A percentile compares a stretch with the other conserved stretches of the same genome.
Evolutionary conservation across 2,888 invertebrate genomes (phyloP).

Genomic region (Drosophila mulleri): DNA sequence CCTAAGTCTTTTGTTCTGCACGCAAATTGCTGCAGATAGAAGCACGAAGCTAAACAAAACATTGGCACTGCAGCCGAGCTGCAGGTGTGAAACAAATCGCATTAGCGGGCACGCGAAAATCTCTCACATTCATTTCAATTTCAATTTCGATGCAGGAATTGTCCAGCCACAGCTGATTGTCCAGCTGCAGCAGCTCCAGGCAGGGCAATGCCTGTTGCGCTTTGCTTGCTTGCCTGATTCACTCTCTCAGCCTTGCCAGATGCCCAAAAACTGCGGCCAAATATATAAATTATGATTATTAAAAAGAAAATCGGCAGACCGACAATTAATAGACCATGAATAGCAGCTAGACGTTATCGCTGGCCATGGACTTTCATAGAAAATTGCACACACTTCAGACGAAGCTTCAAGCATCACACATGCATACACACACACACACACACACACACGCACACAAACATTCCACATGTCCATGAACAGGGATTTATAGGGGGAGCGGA

Average conservation of each 20-base stretch:
- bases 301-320: slow-evolving; percentile 63
- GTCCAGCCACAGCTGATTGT: neutral
- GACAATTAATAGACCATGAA: slow-evolving; percentile 77
- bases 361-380: slow-evolving; percentile 28
- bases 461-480: no score
- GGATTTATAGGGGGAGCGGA: neutral
- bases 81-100: slow-evolving; percentile 31
- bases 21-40: slow-evolving; percentile 18
- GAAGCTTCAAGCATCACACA: slow-evolving; percentile 2
- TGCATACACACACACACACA: no score
- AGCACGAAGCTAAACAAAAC: slow-evolving; percentile 1
- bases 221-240: slow-evolving; percentile 15
- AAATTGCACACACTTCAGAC: slow-evolving; percentile 28
- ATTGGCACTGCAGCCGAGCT: slow-evolving; percentile 1
- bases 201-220: slow-evolving; percentile 20
- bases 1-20: slow-evolving; percentile 67
- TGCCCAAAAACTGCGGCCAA: neutral
- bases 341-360: slow-evolving; percentile 60
- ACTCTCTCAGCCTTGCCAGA: slow-evolving; percentile 5
- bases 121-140: slow-evolving; percentile 20
- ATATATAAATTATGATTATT: slow-evolving; percentile 25
- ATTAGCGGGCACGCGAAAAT: slow-evolving; percentile 32
- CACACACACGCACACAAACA: neutral
- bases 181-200: no score
- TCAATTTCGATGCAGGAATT: slow-evolving; percentile 22